Base-by-base conservation (phyloP, 2,888 invertebrate species). In the Silvanus unidentatus region DNA sequence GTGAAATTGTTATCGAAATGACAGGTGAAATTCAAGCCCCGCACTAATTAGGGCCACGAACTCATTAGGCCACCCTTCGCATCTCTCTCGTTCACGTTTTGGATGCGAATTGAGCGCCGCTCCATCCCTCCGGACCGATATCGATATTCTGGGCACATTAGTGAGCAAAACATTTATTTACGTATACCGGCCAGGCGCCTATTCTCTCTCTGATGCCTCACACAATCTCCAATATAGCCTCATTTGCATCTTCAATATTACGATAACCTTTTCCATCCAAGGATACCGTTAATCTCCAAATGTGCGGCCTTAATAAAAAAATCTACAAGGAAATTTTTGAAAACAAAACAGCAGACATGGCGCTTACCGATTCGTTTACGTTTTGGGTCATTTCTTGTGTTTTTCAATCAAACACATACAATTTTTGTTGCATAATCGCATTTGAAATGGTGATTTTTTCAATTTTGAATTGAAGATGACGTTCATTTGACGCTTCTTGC, bases 11-110 rank as follows among this genome's bases (percentile, higher is more conserved):
- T 22, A 22, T 22, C 22, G 22, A 32, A 32, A 32, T 32, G 32
- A 32, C 32, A 32, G 32, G 32, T 32, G 32, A 32, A 32, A 32
- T 12, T n/a, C 11, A 8, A 22, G 32, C 32, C 32, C 32, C 3
- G 10, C 10, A 32, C 11, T 12, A 32, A 32, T 32, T 32, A 32
- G 32, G 32, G 11, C 6, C 13, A 12, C 32, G 32, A n/a, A 12
- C 32, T 32, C 32, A 32, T 32, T 32, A 32, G 22, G 32, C 32
- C 32, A 32, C 32, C 32, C 32, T 32, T n/a, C n/a, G n/a, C n/a
- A n/a, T n/a, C n/a, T n/a, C n/a, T n/a, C n/a, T n/a, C n/a, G n/a
- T n/a, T n/a, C n/a, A n/a, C n/a, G n/a, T n/a, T n/a, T n/a, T n/a
- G n/a, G n/a, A n/a, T 22, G 22, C 8, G 22, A 5, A 22, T 22